Percentiles rank a stretch among this genome's conserved stretches.
These are phyloP conservation scores for Trochalopteron elliotii DNA, from an alignment of 2,113 vertebrate species.

Conservation along the genomic window DNA sequence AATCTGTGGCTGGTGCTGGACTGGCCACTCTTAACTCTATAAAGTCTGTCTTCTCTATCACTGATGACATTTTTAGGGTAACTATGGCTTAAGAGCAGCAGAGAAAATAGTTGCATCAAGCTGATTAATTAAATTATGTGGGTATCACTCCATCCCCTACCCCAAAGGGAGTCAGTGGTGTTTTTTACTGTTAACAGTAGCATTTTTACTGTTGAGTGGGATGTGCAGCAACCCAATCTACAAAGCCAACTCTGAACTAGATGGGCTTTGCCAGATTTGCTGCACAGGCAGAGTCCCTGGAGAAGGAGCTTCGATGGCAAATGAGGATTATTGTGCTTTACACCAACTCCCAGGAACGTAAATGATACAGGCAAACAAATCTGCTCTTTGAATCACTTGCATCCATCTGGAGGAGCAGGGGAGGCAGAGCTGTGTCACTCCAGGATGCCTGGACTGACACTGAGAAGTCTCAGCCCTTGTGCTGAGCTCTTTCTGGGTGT, in stretches of 20 bases:
- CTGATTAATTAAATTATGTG: background rate
- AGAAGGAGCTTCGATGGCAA: slow-evolving; percentile 6
- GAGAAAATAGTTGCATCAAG: background rate
- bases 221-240: background rate
- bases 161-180: background rate
- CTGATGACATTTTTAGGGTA: background rate
- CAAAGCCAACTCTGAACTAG: background rate
- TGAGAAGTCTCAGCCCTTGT: background rate
- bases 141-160: background rate
- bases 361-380: slow-evolving; percentile 28
- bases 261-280: background rate
- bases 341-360: background rate
- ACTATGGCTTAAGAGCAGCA: background rate
- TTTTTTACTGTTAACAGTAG: background rate
- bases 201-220: background rate
- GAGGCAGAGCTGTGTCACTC: slow-evolving; percentile 13
- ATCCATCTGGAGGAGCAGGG: slow-evolving; percentile 14
- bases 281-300: background rate
- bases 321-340: slow-evolving; percentile 35
- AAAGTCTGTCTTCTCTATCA: background rate
- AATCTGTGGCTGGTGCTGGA: background rate
- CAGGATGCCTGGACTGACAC: background rate
- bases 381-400: background rate
- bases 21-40: background rate
- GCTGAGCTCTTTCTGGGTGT: background rate